Conservation (phyloP, 2,797 vertebrate species). For the Clarias fuscus region DNA sequence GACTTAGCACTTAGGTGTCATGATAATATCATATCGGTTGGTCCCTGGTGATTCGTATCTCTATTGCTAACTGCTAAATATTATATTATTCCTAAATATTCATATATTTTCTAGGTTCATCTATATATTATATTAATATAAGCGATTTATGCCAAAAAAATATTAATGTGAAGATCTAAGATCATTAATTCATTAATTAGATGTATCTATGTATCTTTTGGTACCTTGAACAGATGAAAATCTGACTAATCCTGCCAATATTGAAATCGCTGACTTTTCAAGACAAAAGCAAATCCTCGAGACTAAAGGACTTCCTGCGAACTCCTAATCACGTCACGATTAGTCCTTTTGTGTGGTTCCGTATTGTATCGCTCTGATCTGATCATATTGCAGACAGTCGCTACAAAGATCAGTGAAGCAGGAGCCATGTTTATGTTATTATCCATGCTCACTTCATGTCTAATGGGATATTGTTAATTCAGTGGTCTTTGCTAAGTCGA, state of each 20-base stretch:
- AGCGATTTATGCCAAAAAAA: background rate
- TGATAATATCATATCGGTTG: too few species aligned
- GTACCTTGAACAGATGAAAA: background rate
- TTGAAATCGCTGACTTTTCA: slow-evolving; percentile 14
- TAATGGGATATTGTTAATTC: slow-evolving; percentile 51
- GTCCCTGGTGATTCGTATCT: too few species aligned
- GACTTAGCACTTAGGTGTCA: too few species aligned
- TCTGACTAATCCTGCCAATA: slow-evolving; percentile 37
- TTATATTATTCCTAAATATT: background rate
- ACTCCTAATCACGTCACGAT: slow-evolving; percentile 45
- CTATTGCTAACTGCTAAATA: too few species aligned
- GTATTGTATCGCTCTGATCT: slow-evolving; percentile 22
- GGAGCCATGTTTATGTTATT: slow-evolving; percentile 51
- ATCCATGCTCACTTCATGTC: slow-evolving; percentile 43
- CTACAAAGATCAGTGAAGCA: slow-evolving; percentile 40
- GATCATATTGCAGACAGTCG: slow-evolving; percentile 36
- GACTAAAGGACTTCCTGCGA: slow-evolving; percentile 32
- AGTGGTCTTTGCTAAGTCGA: slow-evolving; percentile 35
- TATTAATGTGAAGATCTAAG: background rate
- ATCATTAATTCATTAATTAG: background rate
- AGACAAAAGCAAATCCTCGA: slow-evolving; percentile 25
- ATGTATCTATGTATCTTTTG: background rate
- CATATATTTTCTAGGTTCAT: too few species aligned
- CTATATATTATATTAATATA: background rate
- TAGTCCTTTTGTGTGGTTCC: slow-evolving; percentile 24